Evolutionary conservation across 2,888 invertebrate genomes (phyloP), one percentile per base, ranked within the genome.

Genomic region (Leuctra nigra): DNA sequence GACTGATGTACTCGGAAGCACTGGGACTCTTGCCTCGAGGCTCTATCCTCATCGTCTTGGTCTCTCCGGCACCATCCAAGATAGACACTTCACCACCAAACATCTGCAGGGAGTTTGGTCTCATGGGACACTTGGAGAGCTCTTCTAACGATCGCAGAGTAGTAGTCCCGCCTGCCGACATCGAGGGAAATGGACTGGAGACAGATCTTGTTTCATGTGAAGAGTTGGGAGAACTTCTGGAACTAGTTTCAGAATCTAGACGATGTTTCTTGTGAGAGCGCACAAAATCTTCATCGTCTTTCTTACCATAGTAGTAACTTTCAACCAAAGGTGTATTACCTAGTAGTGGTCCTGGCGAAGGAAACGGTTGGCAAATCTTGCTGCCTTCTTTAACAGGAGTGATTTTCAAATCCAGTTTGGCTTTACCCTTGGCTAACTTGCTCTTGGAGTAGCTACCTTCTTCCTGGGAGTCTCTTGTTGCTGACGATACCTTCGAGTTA

Each of bases 311-410:
- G 56, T 74, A 75, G 57, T 80, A 82, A 11, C 79, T 73, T 63
- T 91, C 90, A 14, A 91, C 86, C 35, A 91, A 74, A 52, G 89
- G 79, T 1, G 91, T 91, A 66, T 87, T 88, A 4, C 91, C 91
- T 22, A 91, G 75, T 61, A 89, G 74, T 0, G 91, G 91, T 0
- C 91, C 91, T 0, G 91, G 91, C 2, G 90, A 90, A 41, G 87
- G 87, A 47, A 88, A 71, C 1, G 88, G 87, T 41, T 44, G 57
- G 24, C 46, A 20, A 33, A 25, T 55, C 33, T 53, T 44, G 33
- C 46, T 22, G 41, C 23, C 54, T 4, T 53, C 47, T 57, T 54
- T 50, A n/a, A 47, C 36, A 6, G 39, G 56, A 36, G 36, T 29
- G 48, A 44, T 38, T 35, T 55, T 46, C 16, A 50, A 18, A 4